Percentiles rank a stretch among this genome's conserved stretches.
These are phyloP conservation scores for Trypoxylon attenuatum DNA, from an alignment of 2,888 invertebrate genomes.

Conservation along the genomic window DNA sequence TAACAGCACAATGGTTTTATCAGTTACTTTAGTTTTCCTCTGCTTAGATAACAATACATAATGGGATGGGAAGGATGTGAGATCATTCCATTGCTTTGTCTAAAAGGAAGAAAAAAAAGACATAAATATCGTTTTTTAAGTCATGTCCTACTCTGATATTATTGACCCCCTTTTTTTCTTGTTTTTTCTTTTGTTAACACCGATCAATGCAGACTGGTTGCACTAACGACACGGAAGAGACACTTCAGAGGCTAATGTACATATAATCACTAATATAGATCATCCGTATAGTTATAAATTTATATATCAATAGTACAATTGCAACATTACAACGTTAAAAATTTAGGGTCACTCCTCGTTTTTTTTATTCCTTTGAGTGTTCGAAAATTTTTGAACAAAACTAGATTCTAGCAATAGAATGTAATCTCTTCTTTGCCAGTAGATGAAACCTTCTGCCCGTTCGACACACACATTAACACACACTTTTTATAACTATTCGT, in stretches of 20 bases:
- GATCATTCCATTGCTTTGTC: constrained; percentile 61
- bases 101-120: constrained; percentile 35
- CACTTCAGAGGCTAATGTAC: not conserved
- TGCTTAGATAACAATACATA: constrained; percentile 48
- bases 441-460: constrained; percentile 36
- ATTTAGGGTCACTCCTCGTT: not conserved
- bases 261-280: no score
- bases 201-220: constrained; percentile 25
- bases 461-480: constrained; percentile 11
- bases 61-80: constrained; percentile 56
- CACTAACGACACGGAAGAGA: constrained; percentile 46
- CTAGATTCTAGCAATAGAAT: no score
- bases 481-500: constrained; percentile 25
- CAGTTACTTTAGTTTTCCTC: constrained; percentile 28
- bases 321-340: not conserved
- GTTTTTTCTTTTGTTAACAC: constrained; percentile 14
- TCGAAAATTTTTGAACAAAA: no score
- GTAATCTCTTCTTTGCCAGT: constrained; percentile 48
- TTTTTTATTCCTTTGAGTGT: no score
- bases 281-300: not conserved
- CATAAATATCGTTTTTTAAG: constrained; percentile 31
- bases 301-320: no score
- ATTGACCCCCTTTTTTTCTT: no score
- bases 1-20: constrained; percentile 34
- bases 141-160: constrained; percentile 19